Evolutionary conservation across 2,797 vertebrate genomes (phyloP).

Genomic region (Leptodactylus fallax): DNA sequence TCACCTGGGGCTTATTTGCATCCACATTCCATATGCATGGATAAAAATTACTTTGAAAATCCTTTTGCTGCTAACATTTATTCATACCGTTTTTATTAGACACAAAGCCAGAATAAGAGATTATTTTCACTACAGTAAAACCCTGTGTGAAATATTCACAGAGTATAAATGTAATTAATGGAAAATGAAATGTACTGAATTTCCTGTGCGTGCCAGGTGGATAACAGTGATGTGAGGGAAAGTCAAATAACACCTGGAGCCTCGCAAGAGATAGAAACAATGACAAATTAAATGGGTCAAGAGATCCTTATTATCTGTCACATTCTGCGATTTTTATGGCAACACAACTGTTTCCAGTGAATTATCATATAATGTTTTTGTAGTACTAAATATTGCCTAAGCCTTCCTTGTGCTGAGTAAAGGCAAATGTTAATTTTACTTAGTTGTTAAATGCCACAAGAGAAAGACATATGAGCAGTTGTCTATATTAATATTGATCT

Average conservation of each 20-base stretch:
- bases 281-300: constrained; percentile 34
- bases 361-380: neutral
- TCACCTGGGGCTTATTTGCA: constrained; percentile 18
- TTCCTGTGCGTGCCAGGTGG: constrained; percentile 24
- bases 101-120: constrained; percentile 27
- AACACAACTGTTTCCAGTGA: constrained; percentile 5
- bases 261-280: constrained; percentile 19
- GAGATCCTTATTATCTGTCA: constrained; percentile 5
- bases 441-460: neutral
- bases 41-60: constrained; percentile 29
- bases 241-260: constrained; percentile 37
- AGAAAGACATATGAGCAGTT: neutral
- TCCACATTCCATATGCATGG: neutral
- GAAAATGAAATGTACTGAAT: constrained; percentile 21
- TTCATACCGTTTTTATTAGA: constrained; percentile 11
- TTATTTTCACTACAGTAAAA: constrained; percentile 26
- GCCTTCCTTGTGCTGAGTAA: neutral
- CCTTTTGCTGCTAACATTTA: constrained; percentile 10
- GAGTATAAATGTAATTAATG: constrained; percentile 36
- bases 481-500: neutral
- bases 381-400: neutral
- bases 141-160: constrained; percentile 33
- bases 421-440: neutral
- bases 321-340: neutral
- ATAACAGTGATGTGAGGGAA: constrained; percentile 15